These are phyloP conservation scores for Esox masquinongy DNA, from an alignment of 2,797 vertebrate genomes.

Conservation along the genomic window DNA sequence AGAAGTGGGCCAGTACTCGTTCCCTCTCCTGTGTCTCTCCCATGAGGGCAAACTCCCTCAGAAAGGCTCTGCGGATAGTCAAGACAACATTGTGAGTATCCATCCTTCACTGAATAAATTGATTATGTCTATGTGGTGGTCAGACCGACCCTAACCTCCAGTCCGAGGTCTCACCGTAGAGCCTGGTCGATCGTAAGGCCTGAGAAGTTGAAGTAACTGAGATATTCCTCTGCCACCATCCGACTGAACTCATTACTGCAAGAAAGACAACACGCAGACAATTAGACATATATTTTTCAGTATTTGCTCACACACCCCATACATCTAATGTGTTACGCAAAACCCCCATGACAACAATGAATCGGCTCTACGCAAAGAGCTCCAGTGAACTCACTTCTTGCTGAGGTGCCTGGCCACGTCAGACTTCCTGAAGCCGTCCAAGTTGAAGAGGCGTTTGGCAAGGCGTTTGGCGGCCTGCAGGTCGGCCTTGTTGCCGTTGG, in stretches of 20 bases:
- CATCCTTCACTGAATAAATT: background rate
- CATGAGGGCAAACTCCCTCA: conserved; percentile 89
- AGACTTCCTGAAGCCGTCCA: conserved; percentile 93
- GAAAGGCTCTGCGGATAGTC: conserved; percentile 78
- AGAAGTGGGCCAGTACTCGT: conserved; percentile 91
- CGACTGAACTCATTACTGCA: conserved; percentile 93
- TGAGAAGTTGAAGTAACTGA: conserved; percentile 88
- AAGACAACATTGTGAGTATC: background rate
- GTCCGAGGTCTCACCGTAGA: conserved; percentile 80
- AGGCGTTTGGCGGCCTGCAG: conserved; percentile 89
- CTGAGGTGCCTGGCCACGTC: conserved; percentile 91
- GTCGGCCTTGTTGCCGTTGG: conserved; percentile 87
- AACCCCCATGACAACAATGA: background rate
- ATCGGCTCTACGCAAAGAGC: background rate
- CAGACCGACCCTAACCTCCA: background rate
- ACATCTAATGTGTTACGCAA: background rate
- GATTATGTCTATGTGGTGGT: no score
- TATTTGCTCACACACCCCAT: background rate
- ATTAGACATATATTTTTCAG: background rate
- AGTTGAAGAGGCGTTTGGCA: conserved; percentile 89
- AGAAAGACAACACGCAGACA: background rate
- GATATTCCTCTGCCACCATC: conserved; percentile 93
- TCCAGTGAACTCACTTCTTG: conserved; percentile 87
- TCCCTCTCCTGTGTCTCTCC: conserved; percentile 97
- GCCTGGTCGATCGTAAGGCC: conserved; percentile 92